Base-by-base conservation (phyloP, 1,140 invertebrate species). In the Drosophila orosa region DNA sequence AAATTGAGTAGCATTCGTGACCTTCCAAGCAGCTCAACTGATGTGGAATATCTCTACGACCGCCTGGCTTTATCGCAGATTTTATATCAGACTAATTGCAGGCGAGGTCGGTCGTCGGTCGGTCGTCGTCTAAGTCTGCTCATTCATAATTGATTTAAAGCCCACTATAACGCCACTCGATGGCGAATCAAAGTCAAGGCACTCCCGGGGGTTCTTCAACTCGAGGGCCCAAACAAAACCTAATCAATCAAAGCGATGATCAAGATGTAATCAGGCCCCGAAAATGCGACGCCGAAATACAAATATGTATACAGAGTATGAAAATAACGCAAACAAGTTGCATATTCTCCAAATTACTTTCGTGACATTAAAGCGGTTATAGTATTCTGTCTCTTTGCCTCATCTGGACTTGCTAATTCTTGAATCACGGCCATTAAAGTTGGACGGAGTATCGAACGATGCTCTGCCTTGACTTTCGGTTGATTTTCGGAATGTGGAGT, bases 361-460 rank as follows among this genome's bases (percentile, higher is more conserved):
- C 12, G 22, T 71, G 67, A 39, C 48, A 68, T 12, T 72, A 24
- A 42, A 44, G n/a, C 27, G 35, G 8, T 10, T 35, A 12, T 72
- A 33, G 44, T 44, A 56, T 35, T 52, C 52, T 42, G 42, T 72
- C 58, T 71, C 57, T 50, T 24, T 31, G 39, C 10, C 29, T 60
- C 47, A 60, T 45, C 68, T 31, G 33, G 69, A 61, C 68, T 61
- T 73, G 68, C 69, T 73, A 73, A 73, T 73, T 33, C 5, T 7
- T 25, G 7, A 52, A 61, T 52, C 69, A 72, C 69, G 69, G 35
- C 33, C 42, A 17, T 17, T 13, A 12, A 35, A 35, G n/a, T 4
- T 6, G 31, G 15, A 1, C 4, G 15, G 10, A 33, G 58, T 22
- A n/a, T 35, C 35, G 12, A 10, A 1, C 33, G 59, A 66, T 62